Conservation (phyloP, 2,888 invertebrate species). For the Dromius quadrimaculatus region DNA sequence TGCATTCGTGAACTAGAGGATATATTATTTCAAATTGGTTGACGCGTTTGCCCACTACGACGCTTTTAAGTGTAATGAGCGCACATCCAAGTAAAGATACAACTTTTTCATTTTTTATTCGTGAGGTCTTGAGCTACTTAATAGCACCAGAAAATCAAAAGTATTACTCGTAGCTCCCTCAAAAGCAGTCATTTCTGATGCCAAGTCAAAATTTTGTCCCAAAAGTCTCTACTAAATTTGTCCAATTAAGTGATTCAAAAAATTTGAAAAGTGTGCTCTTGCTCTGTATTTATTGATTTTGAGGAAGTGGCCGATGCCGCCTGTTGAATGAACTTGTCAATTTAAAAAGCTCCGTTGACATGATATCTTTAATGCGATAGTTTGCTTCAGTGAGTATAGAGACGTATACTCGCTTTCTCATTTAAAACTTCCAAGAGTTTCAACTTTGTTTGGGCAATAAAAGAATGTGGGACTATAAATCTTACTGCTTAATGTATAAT, state of each 20-base stretch:
- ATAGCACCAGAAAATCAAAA: neutral
- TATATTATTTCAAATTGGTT: too few species aligned
- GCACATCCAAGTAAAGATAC: neutral
- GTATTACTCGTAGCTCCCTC: neutral
- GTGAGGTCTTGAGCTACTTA: neutral
- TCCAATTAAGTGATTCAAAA: neutral
- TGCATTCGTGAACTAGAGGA: too few species aligned
- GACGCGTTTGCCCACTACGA: too few species aligned
- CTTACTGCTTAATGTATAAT: constrained; percentile 1
- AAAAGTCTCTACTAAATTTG: constrained; percentile 20
- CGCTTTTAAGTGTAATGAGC: too few species aligned
- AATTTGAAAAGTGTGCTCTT: constrained; percentile 5
- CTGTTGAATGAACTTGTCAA: constrained; percentile 25
- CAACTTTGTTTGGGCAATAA: constrained; percentile 19
- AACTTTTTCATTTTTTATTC: neutral
- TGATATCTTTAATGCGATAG: constrained; percentile 22
- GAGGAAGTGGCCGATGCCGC: neutral
- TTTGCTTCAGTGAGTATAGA: constrained; percentile 24
- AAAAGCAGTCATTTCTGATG: too few species aligned
- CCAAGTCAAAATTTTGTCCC: too few species aligned
- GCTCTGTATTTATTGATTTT: constrained; percentile 5
- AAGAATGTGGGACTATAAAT: constrained; percentile 11
- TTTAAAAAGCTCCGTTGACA: constrained; percentile 10
- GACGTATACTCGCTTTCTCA: constrained; percentile 21
- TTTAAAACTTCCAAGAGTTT: constrained; percentile 11